Evolutionary conservation across 1,140 invertebrate species (phyloP).

Genomic region (Sycobia sp.): DNA sequence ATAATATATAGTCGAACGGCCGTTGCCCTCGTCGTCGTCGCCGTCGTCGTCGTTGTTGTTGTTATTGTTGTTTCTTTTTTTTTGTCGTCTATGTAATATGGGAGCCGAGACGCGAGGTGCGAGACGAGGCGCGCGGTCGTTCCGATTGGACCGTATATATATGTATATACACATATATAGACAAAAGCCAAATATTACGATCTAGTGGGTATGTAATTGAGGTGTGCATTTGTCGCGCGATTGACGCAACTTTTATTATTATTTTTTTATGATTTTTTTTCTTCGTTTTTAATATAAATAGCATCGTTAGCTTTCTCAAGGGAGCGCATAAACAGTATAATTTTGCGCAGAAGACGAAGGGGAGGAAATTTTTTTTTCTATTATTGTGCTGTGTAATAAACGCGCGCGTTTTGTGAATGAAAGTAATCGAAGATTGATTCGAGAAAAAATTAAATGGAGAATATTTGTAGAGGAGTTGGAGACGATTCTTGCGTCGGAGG

Average conservation of each 20-base stretch:
- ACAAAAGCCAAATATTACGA: conserved; percentile 35
- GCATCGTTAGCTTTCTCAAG: conserved; percentile 20
- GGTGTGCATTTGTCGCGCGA: background rate
- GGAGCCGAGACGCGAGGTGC: background rate
- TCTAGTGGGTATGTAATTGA: conserved; percentile 17
- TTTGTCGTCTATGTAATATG: background rate
- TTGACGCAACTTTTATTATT: conserved; percentile 8
- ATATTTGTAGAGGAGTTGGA: background rate
- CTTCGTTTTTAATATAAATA: background rate
- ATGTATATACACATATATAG: too few species aligned
- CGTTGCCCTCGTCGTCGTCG: background rate
- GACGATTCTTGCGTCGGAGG: background rate
- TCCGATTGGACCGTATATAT: conserved; percentile 14
- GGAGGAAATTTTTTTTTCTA: conserved; percentile 10
- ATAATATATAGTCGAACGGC: too few species aligned
- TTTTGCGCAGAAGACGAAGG: too few species aligned
- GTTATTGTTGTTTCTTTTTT: conserved; percentile 7
- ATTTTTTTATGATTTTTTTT: background rate
- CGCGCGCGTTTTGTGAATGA: conserved; percentile 1
- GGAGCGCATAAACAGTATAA: too few species aligned
- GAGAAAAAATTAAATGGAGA: too few species aligned
- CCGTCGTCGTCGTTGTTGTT: conserved; percentile 1
- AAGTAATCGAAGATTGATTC: too few species aligned
- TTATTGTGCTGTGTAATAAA: background rate
- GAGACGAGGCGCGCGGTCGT: too few species aligned